Base-by-base conservation (phyloP, 92 coral and sea anemone species). In the Chrysogorgia sp. region DNA sequence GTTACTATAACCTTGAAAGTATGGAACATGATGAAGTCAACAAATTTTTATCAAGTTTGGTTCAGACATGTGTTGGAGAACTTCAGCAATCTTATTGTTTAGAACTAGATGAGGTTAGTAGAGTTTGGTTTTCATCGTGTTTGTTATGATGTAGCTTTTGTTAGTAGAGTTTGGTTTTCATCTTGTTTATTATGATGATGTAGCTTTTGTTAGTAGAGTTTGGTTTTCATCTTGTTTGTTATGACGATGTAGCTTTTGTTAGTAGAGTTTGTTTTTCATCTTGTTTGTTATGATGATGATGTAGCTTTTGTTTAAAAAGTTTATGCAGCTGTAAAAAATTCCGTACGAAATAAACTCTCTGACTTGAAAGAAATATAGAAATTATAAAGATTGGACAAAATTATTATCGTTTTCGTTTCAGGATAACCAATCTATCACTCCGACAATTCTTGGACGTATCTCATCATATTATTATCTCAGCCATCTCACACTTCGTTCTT, bases 401-500 rank as follows among this genome's bases (percentile, higher is more conserved):
- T 67, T 22, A 4, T 67, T 4, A 28, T 40, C 55, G 22, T 35
- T 66, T 45, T 57, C 17, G 26, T 78, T 66, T 0, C 58, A 94
- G 98, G 98, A 94, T 58, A 78, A 76, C 14, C 84, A 91, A 58
- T 78, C 96, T 12, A 35, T 89, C 31, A 78, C 88, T 26, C 82
- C 98, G 0, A 89, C 97, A 34, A 94, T 89, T 25, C 88, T 90
- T 59, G 98, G 97, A 15, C 92, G 91, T 58, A 94, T 94, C 63
- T 82, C 92, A 10, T 94, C 98, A 10, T 94, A 89, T 70, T 94
- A 94, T 64, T 94, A 94, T 71, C 85, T 94, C 34, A 94, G 89
- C 78, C 98, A 94, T 52, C 90, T 94, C 30, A 87, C 98, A 20
- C 88, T 94, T 86, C 98, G 98, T 83, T 87, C 89, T 93, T 91